These are phyloP conservation scores for Lordiphosa fenestrarum DNA, from an alignment of 2,888 invertebrate genomes.

Conservation along the genomic window DNA sequence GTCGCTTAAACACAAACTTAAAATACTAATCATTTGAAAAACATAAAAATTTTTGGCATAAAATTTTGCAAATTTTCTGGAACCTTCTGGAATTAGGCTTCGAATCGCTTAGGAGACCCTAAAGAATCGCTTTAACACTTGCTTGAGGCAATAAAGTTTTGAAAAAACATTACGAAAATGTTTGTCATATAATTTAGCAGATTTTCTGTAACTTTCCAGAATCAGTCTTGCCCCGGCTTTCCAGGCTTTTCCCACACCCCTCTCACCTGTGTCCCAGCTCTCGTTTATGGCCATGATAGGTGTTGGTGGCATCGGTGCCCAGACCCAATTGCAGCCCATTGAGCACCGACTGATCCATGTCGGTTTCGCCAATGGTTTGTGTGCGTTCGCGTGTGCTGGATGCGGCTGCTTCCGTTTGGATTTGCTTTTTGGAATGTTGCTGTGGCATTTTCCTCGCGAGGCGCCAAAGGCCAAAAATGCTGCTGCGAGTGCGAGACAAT, in stretches of 20 bases:
- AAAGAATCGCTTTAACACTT: too few species aligned
- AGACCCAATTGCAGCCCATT: slow-evolving; percentile 53
- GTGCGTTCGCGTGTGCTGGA: slow-evolving; percentile 40
- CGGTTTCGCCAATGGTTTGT: slow-evolving; percentile 69
- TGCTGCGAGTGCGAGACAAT: slow-evolving; percentile 31
- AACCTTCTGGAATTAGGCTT: too few species aligned
- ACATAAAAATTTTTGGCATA: too few species aligned
- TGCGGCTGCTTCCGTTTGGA: background rate
- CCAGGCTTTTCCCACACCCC: background rate
- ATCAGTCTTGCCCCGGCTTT: too few species aligned
- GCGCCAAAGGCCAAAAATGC: slow-evolving; percentile 49
- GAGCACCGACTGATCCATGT: slow-evolving; percentile 73
- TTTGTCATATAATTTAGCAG: too few species aligned
- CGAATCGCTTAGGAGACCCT: too few species aligned
- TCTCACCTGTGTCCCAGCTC: slow-evolving; percentile 79
- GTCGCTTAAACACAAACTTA: too few species aligned
- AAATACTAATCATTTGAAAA: too few species aligned
- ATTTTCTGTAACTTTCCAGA: too few species aligned
- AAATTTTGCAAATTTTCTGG: too few species aligned
- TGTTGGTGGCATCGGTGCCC: slow-evolving; percentile 39
- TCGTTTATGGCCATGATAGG: slow-evolving; percentile 75
- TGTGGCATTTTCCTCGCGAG: slow-evolving; percentile 26
- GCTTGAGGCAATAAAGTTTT: too few species aligned
- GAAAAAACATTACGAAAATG: too few species aligned
- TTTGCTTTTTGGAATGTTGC: slow-evolving; percentile 32